Evolutionary conservation across 2,797 vertebrate genomes (phyloP).

Genomic region (Chromobotia macracanthus): DNA sequence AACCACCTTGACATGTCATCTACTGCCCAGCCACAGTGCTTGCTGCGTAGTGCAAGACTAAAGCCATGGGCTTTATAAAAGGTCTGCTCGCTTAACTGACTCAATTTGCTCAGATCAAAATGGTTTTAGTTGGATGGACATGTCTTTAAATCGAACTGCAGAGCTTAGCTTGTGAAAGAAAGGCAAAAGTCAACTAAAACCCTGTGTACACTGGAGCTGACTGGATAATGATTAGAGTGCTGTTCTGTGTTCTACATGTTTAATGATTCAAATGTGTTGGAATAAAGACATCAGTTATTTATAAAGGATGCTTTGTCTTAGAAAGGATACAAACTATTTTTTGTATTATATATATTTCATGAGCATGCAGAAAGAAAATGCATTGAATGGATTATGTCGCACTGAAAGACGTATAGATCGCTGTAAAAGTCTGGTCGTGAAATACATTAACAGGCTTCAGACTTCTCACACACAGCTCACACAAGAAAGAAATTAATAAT

Average conservation of each 20-base stretch:
- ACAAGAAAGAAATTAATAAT: slow-evolving; percentile 39
- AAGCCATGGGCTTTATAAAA: slow-evolving; percentile 35
- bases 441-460: slow-evolving; percentile 41
- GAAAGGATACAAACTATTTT: slow-evolving; percentile 7
- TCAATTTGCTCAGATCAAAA: slow-evolving; percentile 43
- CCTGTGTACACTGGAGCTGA: not conserved
- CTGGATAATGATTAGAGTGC: slow-evolving; percentile 41
- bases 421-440: slow-evolving; percentile 27
- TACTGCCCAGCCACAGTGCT: slow-evolving; percentile 30
- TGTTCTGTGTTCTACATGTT: slow-evolving; percentile 33
- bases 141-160: slow-evolving; percentile 16
- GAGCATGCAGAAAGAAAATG: slow-evolving; percentile 14
- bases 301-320: not conserved
- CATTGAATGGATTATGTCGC: slow-evolving; percentile 7
- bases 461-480: slow-evolving; percentile 43
- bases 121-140: slow-evolving; percentile 34
- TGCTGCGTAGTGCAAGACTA: slow-evolving; percentile 32
- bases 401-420: slow-evolving; percentile 22
- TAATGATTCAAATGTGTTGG: slow-evolving; percentile 41
- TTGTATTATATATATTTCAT: slow-evolving; percentile 12
- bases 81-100: slow-evolving; percentile 28
- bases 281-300: slow-evolving; percentile 43
- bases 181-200: not conserved
- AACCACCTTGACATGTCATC: slow-evolving; percentile 38
- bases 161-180: slow-evolving; percentile 30